Percentiles rank a stretch among this genome's conserved stretches.
Evolutionary conservation across 2,797 vertebrate genomes (phyloP).

Genomic region (Lepus townsendii): DNA sequence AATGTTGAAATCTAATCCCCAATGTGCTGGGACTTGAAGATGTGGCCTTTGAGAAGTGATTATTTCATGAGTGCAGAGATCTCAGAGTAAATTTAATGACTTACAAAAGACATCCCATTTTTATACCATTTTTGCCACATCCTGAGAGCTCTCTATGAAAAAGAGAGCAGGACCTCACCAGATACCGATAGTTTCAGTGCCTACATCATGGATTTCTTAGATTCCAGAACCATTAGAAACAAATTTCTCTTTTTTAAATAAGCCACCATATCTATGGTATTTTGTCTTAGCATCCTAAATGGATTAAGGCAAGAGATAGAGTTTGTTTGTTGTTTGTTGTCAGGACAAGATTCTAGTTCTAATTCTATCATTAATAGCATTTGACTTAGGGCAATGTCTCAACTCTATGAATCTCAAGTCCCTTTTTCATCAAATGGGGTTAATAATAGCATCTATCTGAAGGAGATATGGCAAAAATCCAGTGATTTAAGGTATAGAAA

Average conservation of each 20-base stretch:
- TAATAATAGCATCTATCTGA: neutral
- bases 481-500: neutral
- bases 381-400: neutral
- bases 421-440: neutral
- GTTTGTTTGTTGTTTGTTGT: neutral
- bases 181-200: neutral
- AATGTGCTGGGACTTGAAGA: neutral
- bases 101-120: neutral
- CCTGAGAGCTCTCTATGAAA: neutral
- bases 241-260: neutral
- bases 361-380: neutral
- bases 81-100: neutral
- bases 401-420: neutral
- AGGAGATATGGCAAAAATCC: neutral
- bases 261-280: fast-evolving
- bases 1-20: neutral
- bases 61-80: neutral
- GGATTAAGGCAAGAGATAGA: neutral
- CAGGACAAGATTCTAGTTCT: neutral
- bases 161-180: neutral
- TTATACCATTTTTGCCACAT: neutral
- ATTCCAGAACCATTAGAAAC: neutral
- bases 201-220: neutral
- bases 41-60: neutral
- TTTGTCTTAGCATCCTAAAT: neutral